These are phyloP conservation scores for Phalacrocorax pelagicus DNA, from an alignment of 2,113 vertebrate species.

Conservation along the genomic window DNA sequence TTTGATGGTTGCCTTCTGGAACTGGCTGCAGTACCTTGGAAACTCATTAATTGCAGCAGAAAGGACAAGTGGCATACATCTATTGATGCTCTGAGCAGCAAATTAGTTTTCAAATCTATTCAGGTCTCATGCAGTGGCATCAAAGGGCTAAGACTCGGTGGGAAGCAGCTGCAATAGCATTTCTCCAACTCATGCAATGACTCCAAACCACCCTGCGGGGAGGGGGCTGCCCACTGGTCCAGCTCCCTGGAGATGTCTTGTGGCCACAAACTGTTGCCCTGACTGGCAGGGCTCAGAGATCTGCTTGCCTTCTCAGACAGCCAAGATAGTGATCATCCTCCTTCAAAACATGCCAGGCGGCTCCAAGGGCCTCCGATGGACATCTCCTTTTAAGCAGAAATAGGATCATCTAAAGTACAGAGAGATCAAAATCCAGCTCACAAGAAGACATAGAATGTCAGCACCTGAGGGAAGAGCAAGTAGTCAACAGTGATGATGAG, in stretches of 20 bases:
- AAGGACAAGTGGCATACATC: constrained; percentile 42
- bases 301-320: accelerated
- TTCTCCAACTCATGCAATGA: background rate
- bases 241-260: accelerated
- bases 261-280: background rate
- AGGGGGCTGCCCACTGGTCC: background rate
- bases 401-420: background rate
- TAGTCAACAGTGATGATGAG: background rate
- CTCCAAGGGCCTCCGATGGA: background rate
- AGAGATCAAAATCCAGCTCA: background rate
- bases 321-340: background rate
- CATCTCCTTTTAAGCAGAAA: background rate
- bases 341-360: background rate
- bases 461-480: background rate
- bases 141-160: background rate
- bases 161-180: background rate
- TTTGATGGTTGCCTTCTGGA: constrained; percentile 55
- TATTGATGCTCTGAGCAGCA: constrained; percentile 50
- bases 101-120: constrained; percentile 58
- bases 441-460: background rate
- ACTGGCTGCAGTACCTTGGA: constrained; percentile 41
- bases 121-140: background rate
- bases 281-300: background rate
- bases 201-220: background rate
- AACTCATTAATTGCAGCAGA: constrained; percentile 62